A percentile compares a stretch with the other conserved stretches of the same genome.
phyloP scores from a whole-genome alignment of 2,797 vertebrate genomes.

The Microhierax caerulescens region DNA sequence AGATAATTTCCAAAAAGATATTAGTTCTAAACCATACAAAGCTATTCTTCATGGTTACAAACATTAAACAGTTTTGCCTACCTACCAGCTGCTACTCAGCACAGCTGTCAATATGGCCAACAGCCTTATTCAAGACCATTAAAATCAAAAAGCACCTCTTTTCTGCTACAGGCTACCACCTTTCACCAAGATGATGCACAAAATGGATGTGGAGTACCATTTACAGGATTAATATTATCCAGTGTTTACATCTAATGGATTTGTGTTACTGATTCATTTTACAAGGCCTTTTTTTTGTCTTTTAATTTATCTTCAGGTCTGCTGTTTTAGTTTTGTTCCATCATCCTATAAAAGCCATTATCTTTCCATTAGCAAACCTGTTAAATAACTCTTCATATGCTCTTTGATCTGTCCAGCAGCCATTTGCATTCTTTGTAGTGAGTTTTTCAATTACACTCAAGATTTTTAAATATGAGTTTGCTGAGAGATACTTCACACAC shows the following conservation, averaged over 20 bases:
- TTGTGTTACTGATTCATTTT: constrained; percentile 54
- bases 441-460: constrained; percentile 63
- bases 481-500: constrained; percentile 51
- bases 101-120: constrained; percentile 42
- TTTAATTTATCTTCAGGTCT: constrained; percentile 60
- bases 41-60: constrained; percentile 18
- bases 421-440: constrained; percentile 52
- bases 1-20: background rate
- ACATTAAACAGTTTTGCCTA: constrained; percentile 29
- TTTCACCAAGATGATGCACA: constrained; percentile 38
- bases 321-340: constrained; percentile 53
- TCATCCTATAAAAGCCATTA: constrained; percentile 67
- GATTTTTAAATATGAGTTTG: constrained; percentile 56
- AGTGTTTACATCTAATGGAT: constrained; percentile 53
- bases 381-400: constrained; percentile 57
- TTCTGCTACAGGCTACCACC: constrained; percentile 45
- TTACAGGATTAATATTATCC: constrained; percentile 60
- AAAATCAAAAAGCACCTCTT: constrained; percentile 45
- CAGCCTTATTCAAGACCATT: constrained; percentile 35
- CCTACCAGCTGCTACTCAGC: background rate
- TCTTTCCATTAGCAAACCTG: constrained; percentile 70
- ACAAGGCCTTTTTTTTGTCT: constrained; percentile 53
- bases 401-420: constrained; percentile 68
- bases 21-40: background rate
- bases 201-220: constrained; percentile 36